Evolutionary conservation across 2,113 vertebrate species (phyloP), one percentile per base, ranked within the genome.

Genomic region (Ascaphus truei): DNA sequence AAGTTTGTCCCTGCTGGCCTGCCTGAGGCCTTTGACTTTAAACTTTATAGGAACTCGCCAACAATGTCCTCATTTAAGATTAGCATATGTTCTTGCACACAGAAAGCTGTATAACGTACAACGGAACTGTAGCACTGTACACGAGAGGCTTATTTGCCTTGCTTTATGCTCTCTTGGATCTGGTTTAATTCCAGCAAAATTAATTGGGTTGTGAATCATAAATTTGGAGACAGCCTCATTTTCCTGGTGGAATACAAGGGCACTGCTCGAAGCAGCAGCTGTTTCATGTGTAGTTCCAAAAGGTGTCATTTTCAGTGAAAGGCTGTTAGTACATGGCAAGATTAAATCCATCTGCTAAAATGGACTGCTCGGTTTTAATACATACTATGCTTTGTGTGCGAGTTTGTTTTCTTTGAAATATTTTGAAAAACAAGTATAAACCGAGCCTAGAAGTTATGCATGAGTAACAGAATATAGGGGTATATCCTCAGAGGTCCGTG

Each of bases 31-130:
- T 56, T 33, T 31, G 15, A 39, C 57, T 56, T 12, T 50, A 1
- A 39, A 68, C 76, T 76, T 73, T 75, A 64, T 64, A 73, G 72
- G 58, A 74, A 68, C 34, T 39, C 75, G 56, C 63, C 72, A 78
- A 78, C 76, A 82, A 80, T 61, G 16, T 25, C 51, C 50, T 72
- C 63, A 80, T 82, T 78, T 68, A 80, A 78, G 77, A 55, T 66
- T 26, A 61, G 55, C 1, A 22, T 71, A 62, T 58, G 63, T 57
- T 37, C 53, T 74, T 72, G 0, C 0, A 73, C 47, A 60, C n/a
- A 75, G 65, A 79, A 62, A 11, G 45, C 63, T 43, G 51, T 55
- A 71, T 47, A 53, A 3, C 63, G 45, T 66, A 34, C 0, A 0
- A 50, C 2, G 39, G 45, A 52, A 59, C 1, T 1, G 1, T 2